Evolutionary conservation across 2,113 vertebrate genomes (phyloP).

Genomic region (Nerophis ophidion): DNA sequence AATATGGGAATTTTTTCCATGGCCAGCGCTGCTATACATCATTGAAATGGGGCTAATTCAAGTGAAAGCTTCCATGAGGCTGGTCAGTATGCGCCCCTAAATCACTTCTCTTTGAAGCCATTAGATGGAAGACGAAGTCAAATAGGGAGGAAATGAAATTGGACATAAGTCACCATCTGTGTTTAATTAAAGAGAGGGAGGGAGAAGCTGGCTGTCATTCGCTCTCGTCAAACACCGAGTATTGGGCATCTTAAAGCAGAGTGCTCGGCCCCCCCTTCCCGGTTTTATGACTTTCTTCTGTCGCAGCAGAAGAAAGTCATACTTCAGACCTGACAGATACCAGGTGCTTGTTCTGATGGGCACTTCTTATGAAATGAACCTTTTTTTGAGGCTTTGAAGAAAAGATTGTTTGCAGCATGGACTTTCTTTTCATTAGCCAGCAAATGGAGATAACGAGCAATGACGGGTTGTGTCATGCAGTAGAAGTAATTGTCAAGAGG

Average conservation of each 20-base stretch:
- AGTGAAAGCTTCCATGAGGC: constrained; percentile 37
- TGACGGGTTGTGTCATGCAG: constrained; percentile 4
- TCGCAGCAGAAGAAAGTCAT: constrained; percentile 47
- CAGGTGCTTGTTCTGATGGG: constrained; percentile 56
- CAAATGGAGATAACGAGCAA: constrained; percentile 24
- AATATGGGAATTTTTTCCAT: no score
- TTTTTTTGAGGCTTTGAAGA: constrained; percentile 43
- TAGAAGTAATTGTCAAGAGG: constrained; percentile 23
- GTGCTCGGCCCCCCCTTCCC: constrained; percentile 14
- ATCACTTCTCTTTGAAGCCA: constrained; percentile 42
- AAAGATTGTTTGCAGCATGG: constrained; percentile 28
- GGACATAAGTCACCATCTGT: constrained; percentile 56
- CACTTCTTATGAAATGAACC: constrained; percentile 43
- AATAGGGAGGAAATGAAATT: constrained; percentile 49
- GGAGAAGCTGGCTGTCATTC: constrained; percentile 41
- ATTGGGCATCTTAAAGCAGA: constrained; percentile 46
- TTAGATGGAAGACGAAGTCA: constrained; percentile 30
- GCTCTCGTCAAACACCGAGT: constrained; percentile 58
- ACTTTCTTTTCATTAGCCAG: constrained; percentile 49
- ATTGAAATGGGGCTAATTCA: constrained; percentile 56
- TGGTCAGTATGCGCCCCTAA: constrained; percentile 25
- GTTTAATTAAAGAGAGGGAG: constrained; percentile 47
- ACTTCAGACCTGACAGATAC: constrained; percentile 44
- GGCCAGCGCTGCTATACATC: constrained; percentile 33
- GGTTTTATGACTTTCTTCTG: constrained; percentile 57